phyloP scores from a whole-genome alignment of 2,888 invertebrate species.

The Lasioglossum oenotherae region DNA sequence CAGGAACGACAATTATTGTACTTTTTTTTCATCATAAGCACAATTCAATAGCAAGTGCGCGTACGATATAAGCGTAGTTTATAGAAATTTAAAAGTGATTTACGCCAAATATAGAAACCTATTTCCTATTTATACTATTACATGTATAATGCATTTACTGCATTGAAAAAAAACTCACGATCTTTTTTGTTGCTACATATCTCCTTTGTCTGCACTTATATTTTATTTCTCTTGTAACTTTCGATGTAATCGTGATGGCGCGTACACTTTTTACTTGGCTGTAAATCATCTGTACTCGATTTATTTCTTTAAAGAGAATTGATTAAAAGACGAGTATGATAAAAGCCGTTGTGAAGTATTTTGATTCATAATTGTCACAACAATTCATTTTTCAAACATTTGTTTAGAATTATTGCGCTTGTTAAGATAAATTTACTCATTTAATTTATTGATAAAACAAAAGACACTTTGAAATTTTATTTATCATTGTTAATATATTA shows the following conservation, averaged over 20 bases:
- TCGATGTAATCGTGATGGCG: conserved; percentile 37
- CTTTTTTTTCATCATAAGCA: conserved; percentile 56
- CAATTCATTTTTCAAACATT: not conserved
- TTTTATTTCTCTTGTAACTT: conserved; percentile 31
- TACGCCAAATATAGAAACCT: conserved; percentile 79
- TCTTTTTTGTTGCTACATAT: conserved; percentile 20
- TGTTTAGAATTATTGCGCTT: conserved; percentile 3
- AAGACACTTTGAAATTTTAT: not conserved
- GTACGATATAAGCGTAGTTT: conserved; percentile 62
- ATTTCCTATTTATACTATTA: conserved; percentile 73
- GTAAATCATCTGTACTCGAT: conserved; percentile 56
- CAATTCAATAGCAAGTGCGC: conserved; percentile 50
- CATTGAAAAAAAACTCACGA: conserved; percentile 52
- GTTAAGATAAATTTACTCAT: not conserved
- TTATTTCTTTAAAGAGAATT: conserved; percentile 42
- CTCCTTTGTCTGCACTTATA: conserved; percentile 33
- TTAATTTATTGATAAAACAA: not conserved
- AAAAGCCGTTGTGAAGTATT: conserved; percentile 7
- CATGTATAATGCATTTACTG: conserved; percentile 59
- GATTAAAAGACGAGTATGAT: conserved; percentile 63
- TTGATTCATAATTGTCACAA: conserved; percentile 33
- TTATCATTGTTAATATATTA: conserved; percentile 8
- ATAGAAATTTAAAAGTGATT: conserved; percentile 77
- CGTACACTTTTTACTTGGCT: conserved; percentile 25
- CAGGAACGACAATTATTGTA: conserved; percentile 33